Base-by-base conservation (phyloP, 2,797 vertebrate genomes). In the Mormyrus hasselquistii region DNA sequence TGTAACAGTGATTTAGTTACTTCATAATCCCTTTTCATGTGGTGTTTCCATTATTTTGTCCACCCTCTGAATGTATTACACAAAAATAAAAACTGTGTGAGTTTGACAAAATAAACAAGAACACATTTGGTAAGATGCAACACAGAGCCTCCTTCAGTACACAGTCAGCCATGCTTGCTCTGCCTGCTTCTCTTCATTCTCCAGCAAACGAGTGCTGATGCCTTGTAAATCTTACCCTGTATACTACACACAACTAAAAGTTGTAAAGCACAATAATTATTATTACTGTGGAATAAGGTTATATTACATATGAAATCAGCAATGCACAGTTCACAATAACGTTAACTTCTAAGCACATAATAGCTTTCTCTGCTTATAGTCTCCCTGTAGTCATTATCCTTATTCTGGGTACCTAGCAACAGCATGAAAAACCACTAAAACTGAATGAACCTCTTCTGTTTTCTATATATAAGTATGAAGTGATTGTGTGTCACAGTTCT, bases 291-390 rank as follows among this genome's bases (percentile, higher is more conserved):
- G 76, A 82, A 82, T 47, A 19, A 82, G 76, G 41, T 19, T 82
- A 82, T 47, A 47, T 82, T 47, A 82, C 7, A n/a, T 47, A 82
- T 82, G 19, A 82, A 8, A 73, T 73, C 76, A 82, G 76, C 38
- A 82, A 47, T 82, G 76, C 19, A 82, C 76, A 82, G 76, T 82
- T 82, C 76, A 82, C 41, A 82, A 82, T 47, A 82, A 82, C 47
- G 76, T 9, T 47, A 79, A 79, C 76, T 79, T 82, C 41, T 2
- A 41, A 82, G 41, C 76, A 82, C 76, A 47, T 82, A 82, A 82
- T 82, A 44, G 41, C 76, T 19, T 82, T 82, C 76, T 79, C 73
- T 47, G 2, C 38, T 82, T n/a, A 82, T 82, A 82, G 38, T 44
- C 16, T n/a, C 76, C 41, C 76, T 82, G 76, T 82, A 41, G 76